Percentiles rank a stretch among this genome's conserved stretches.
These are phyloP conservation scores for Diabrotica undecimpunctata DNA, from an alignment of 1,140 invertebrate genomes.

Conservation along the genomic window DNA sequence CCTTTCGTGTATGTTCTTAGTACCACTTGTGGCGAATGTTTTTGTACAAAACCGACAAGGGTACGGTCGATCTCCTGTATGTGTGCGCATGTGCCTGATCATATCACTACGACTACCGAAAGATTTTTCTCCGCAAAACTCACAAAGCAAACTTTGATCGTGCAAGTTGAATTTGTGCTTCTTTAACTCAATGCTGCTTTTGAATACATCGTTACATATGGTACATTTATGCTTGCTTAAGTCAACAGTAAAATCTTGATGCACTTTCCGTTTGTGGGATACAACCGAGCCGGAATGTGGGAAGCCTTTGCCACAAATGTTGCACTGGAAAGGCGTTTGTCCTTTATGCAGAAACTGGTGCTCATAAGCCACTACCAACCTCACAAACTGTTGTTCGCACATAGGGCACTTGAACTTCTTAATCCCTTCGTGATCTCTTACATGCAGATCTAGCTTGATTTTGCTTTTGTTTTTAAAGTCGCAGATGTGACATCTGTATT, in stretches of 20 bases:
- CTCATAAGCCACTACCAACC: constrained; percentile 48
- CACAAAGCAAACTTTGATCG: constrained; percentile 53
- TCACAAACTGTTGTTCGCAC: constrained; percentile 52
- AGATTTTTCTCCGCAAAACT: constrained; percentile 70
- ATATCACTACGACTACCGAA: constrained; percentile 67
- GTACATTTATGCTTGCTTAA: constrained; percentile 41
- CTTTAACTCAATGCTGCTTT: background rate
- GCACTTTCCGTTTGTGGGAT: constrained; percentile 40
- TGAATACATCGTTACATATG: constrained; percentile 29
- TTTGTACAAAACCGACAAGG: constrained; percentile 65
- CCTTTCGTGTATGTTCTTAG: constrained; percentile 58
- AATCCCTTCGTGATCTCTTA: constrained; percentile 45
- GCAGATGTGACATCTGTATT: constrained; percentile 47
- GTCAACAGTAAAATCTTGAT: constrained; percentile 36
- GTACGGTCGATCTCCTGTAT: constrained; percentile 70
- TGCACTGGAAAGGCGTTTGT: constrained; percentile 59
- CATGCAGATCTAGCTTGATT: constrained; percentile 46
- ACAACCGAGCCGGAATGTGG: constrained; percentile 44
- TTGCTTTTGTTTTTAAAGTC: constrained; percentile 48
- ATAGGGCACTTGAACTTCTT: constrained; percentile 52
- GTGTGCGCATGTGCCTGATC: constrained; percentile 67
- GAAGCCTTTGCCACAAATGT: constrained; percentile 56
- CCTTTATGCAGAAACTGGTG: constrained; percentile 54
- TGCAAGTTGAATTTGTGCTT: constrained; percentile 41
- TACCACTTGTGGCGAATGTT: constrained; percentile 58